These are phyloP conservation scores for Carettochelys insculpta DNA, from an alignment of 2,113 vertebrate species.

Conservation along the genomic window DNA sequence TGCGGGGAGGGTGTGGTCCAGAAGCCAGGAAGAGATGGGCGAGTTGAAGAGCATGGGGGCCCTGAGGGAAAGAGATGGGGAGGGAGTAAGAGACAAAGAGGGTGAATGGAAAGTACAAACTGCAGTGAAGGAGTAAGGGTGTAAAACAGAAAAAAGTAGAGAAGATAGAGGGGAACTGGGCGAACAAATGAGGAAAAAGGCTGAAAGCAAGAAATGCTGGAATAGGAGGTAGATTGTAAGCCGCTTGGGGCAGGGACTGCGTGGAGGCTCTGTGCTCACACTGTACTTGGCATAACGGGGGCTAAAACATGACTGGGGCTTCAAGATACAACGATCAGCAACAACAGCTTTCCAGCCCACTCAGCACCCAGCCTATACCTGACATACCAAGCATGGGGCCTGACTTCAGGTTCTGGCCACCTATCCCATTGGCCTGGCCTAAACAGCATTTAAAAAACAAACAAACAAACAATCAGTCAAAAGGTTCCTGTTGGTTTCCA, in stretches of 20 bases:
- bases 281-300: neutral
- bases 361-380: neutral
- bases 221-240: neutral
- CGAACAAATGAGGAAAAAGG: neutral
- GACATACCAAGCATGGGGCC: too few species aligned
- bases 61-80: neutral
- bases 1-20: neutral
- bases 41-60: neutral
- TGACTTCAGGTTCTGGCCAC: too few species aligned
- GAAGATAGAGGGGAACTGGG: neutral
- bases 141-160: neutral
- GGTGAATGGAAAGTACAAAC: neutral
- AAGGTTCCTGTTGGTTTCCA: neutral
- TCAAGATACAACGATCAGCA: neutral
- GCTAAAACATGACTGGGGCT: neutral
- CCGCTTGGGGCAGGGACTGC: neutral
- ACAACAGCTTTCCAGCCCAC: neutral
- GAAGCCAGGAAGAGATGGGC: neutral
- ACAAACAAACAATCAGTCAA: too few species aligned
- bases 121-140: neutral
- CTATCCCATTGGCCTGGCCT: too few species aligned
- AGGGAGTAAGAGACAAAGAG: neutral
- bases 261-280: neutral
- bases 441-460: neutral
- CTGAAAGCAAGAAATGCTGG: neutral